Evolutionary conservation across 2,888 invertebrate species (phyloP), one percentile per base, ranked within the genome.

Genomic region (Tinea trinotella): DNA sequence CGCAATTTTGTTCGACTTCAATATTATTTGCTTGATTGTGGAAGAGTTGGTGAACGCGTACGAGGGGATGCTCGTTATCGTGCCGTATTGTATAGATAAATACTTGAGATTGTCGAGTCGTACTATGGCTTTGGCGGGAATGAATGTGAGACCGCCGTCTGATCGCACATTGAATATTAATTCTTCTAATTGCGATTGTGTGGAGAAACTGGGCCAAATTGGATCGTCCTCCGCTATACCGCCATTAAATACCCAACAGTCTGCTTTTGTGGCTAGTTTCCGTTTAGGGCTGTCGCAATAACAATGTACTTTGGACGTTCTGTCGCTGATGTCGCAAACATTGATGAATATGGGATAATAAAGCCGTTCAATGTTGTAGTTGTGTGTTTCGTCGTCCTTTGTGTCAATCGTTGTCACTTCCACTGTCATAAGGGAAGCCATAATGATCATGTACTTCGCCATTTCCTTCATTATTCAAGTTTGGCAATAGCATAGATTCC

Each of bases 21-120:
- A 74, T 10, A 89, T 87, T 54, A 95, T 89, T 61, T 92, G 90
- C 61, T 89, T 84, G 55, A 94, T 69, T n/a, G 90, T 88, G 1
- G 92, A 88, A 0, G 93, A 87, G 68, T 93, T 94, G 5, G 91
- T 92, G 67, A 95, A 94, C 0, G 93, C 91, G 68, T 90, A 91
- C 0, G 92, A 88, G 46, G 89, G 88, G n/a, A 95, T 87, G 24
- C 88, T 89, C 61, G 90, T 88, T 60, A 95, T 91, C 52, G 89
- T 90, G 1, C 92, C 93, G 68, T 93, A 93, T 59, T 92, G 90
- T 62, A 95, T 90, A 54, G 89, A 89, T 56, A 94, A 73, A 58
- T 88, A 88, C 68, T 89, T 89, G n/a, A 94, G 77, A 60, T 90
- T 89, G 63, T 88, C 90, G 54, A 94, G 76, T 64, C 90, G 88